Evolutionary conservation across 2,113 vertebrate species (phyloP).

Genomic region (Corydoras sp.): DNA sequence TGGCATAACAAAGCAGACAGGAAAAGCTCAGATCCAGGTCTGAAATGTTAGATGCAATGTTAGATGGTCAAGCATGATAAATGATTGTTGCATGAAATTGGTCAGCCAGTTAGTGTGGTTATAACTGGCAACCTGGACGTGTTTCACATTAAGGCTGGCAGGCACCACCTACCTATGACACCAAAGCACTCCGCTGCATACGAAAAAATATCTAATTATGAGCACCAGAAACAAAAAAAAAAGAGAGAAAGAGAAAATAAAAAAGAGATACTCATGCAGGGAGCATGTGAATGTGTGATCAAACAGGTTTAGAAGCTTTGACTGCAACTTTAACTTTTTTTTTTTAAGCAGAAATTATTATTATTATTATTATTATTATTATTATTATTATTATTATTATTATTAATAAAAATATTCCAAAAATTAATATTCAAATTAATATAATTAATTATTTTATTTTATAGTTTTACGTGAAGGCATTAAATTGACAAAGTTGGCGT

Average conservation of each 20-base stretch:
- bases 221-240: slow-evolving; percentile 70
- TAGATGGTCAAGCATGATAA: slow-evolving; percentile 31
- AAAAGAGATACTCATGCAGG: slow-evolving; percentile 62
- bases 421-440: no score
- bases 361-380: no score
- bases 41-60: slow-evolving; percentile 19
- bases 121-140: slow-evolving; percentile 10
- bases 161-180: slow-evolving; percentile 81
- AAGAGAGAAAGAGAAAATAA: slow-evolving; percentile 54
- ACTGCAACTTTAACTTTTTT: neutral
- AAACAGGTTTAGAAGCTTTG: neutral
- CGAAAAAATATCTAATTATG: slow-evolving; percentile 82
- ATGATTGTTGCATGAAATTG: slow-evolving; percentile 22
- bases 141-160: slow-evolving; percentile 24
- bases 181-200: slow-evolving; percentile 82
- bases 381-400: no score
- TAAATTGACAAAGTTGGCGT: no score
- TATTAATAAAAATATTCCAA: no score
- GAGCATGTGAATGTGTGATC: slow-evolving; percentile 25
- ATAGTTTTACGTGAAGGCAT: no score
- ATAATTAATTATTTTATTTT: no score
- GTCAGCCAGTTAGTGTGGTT: slow-evolving; percentile 47
- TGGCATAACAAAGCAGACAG: slow-evolving; percentile 18
- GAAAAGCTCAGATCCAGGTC: slow-evolving; percentile 17
- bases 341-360: no score